Base-by-base conservation (phyloP, 1,140 invertebrate species). In the Mycetomoellerius zeteki region DNA sequence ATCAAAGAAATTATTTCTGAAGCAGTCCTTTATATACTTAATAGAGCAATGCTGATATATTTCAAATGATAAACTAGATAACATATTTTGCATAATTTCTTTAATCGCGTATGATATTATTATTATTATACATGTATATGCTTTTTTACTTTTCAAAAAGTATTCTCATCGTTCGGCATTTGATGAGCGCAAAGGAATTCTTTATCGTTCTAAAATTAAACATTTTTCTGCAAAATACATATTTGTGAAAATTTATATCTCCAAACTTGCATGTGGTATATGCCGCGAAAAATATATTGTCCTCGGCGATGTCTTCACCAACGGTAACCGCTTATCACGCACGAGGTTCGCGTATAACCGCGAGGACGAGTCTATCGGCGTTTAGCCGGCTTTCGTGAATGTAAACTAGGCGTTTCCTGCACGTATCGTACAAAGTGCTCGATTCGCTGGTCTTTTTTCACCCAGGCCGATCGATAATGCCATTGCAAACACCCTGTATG, bases 401-500 rank as follows among this genome's bases (percentile, higher is more conserved):
- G 90, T 89, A 91, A 91, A 91, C 90, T 91, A 91, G 89, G 89
- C 86, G 90, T 88, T 90, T 91, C 90, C 90, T 88, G 90, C 86
- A 91, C 89, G 87, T 86, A 88, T 91, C 84, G 86, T 88, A 91
- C 89, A 91, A 91, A 91, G 86, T 92, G 91, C 90, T 87, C 89
- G 89, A 92, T 90, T 89, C 89, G 87, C 91, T 90, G 87, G 88
- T 92, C 89, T 92, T 91, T 91, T 91, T 91, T 89, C 87, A 90
- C 84, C 80, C 85, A 50, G 50, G 19, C 43, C 90, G 90, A 92
- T 92, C 92, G 92, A 92, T 92, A 91, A 92, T 91, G 91, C 88
- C 88, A 91, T 88, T 92, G 90, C 90, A 92, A 93, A 93, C 90
- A 91, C 89, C 89, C 89, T 90, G 90, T 92, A 89, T 91, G 89